Evolutionary conservation across 1,140 invertebrate genomes (phyloP), one percentile per base, ranked within the genome.

Genomic region (Sminthurides bifidus): DNA sequence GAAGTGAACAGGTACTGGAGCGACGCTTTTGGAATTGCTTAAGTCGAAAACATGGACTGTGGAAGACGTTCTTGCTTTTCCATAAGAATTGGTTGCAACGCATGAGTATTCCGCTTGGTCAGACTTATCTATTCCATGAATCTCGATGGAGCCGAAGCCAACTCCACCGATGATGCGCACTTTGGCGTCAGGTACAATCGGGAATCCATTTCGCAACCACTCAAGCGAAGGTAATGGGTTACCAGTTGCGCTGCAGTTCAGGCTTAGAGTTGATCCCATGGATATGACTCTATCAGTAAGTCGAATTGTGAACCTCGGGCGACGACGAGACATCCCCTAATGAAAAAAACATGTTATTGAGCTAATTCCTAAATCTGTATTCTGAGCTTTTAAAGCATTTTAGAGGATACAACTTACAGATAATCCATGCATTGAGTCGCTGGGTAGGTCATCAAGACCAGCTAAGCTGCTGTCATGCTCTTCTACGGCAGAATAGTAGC

Each of bases 211-310:
- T 17, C 21, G 8, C 29, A 31, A 49, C 46, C 46, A 49, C 17
- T 49, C 46, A 15, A 49, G 24, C 19, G 17, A 14, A 10, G 46
- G 46, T 3, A 49, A 21, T 4, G 46, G 46, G 15, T 4, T 49
- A 33, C 46, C 46, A 3, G 46, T 49, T n/a, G 46, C 46, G 35
- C 46, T 49, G 29, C 46, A 49, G 31, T 49, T 49, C 10, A 49
- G 31, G 29, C 46, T 49, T 19, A 49, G 21, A 5, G 4, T 12
- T 10, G 46, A 30, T 35, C 46, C 46, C 3, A 8, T 49, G 46
- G 46, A 49, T 17, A 49, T 26, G 2, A 49, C 46, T 24, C 46
- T 27, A 23, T 49, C 46, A 14, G 35, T 12, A 3, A 49, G 10
- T 31, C 29, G 15, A 17, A 49, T 49, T 29, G 46, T 49, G 29